These are phyloP conservation scores for Microcebus murinus DNA, from an alignment of 2,113 vertebrate species.

Conservation along the genomic window DNA sequence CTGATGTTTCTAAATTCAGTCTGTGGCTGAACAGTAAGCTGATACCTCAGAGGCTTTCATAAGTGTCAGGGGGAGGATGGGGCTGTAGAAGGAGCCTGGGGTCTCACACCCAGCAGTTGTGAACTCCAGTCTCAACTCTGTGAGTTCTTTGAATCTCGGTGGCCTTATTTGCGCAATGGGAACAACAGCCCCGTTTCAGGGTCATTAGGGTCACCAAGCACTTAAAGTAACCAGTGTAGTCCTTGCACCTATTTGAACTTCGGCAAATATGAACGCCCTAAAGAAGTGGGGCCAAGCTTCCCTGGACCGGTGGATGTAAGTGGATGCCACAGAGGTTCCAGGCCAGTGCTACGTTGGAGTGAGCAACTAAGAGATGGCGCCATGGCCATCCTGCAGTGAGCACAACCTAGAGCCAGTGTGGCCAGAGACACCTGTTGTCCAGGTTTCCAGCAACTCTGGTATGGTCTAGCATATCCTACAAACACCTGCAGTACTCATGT, in stretches of 20 bases:
- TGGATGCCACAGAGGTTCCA: neutral
- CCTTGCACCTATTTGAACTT: neutral
- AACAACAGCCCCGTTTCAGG: neutral
- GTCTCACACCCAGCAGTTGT: fast-evolving
- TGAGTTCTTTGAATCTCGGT: neutral
- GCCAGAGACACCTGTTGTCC: neutral
- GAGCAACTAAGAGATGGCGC: neutral
- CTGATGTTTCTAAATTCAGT: neutral
- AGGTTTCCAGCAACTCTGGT: fast-evolving
- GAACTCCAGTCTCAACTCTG: neutral
- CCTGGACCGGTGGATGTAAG: neutral
- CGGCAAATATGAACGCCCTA: neutral
- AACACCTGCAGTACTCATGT: fast-evolving
- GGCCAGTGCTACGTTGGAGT: neutral
- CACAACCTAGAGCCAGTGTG: neutral
- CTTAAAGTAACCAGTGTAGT: neutral
- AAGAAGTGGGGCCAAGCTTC: neutral
- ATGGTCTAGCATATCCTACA: neutral
- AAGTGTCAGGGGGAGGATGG: neutral
- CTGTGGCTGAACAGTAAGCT: no score
- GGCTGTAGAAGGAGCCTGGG: neutral
- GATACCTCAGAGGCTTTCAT: fast-evolving
- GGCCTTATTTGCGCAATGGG: neutral
- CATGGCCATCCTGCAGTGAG: fast-evolving
- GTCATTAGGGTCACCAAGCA: fast-evolving